phyloP scores from a whole-genome alignment of 2,888 invertebrate genomes.

The Hylaea fasciaria region DNA sequence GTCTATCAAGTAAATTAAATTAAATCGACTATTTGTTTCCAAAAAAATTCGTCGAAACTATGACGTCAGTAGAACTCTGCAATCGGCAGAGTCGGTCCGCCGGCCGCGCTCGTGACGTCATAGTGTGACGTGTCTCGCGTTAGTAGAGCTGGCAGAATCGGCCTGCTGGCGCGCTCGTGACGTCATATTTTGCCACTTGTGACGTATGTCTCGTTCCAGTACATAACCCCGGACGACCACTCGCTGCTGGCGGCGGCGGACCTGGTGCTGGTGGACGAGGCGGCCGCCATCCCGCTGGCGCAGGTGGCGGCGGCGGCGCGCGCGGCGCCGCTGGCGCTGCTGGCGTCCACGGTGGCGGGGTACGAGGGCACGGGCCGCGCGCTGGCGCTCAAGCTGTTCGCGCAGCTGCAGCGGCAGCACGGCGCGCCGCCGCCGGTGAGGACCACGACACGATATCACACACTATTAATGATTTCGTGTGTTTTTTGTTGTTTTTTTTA shows the following conservation, averaged over 20 bases:
- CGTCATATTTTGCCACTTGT: neutral
- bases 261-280: conserved; percentile 98
- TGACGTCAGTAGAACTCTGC: no score
- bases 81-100: no score
- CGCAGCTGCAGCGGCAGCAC: conserved; percentile 90
- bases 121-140: no score
- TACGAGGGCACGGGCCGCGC: conserved; percentile 99
- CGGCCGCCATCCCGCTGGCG: conserved; percentile 98
- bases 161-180: no score
- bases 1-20: no score
- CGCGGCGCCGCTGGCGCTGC: conserved; percentile 96
- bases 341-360: conserved; percentile 98
- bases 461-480: no score
- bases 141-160: no score
- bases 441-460: no score
- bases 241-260: conserved; percentile 96
- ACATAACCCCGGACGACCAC: conserved; percentile 97
- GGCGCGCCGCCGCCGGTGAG: conserved; percentile 86
- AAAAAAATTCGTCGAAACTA: no score
- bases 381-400: conserved; percentile 96
- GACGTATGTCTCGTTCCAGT: conserved; percentile 84
- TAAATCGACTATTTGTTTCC: no score
- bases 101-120: no score
- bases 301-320: conserved; percentile 94
- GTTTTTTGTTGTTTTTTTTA: no score